Conservation (phyloP, 2,888 invertebrate genomes). For the Eupithecia subfuscata region DNA sequence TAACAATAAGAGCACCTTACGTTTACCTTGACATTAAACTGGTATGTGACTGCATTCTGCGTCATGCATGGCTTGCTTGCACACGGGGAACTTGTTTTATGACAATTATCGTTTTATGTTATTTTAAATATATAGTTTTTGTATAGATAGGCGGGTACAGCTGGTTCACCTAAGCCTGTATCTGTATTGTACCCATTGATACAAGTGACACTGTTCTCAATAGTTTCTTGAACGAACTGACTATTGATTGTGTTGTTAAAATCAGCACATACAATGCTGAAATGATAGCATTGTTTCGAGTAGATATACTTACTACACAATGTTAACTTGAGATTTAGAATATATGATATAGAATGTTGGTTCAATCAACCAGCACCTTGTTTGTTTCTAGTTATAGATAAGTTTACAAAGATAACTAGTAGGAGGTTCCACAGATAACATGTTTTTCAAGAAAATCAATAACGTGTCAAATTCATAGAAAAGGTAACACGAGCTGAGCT, state of each 20-base stretch:
- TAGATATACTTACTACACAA: not conserved
- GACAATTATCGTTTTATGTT: constrained; percentile 24
- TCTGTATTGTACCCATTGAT: not conserved
- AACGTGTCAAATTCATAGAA: constrained; percentile 4
- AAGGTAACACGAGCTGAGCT: constrained; percentile 13
- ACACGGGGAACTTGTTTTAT: constrained; percentile 37
- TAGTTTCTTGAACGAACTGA: not conserved
- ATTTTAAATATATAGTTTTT: not conserved
- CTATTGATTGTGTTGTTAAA: not conserved
- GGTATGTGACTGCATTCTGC: constrained; percentile 38
- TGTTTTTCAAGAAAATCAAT: constrained; percentile 9
- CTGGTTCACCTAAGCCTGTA: no score
- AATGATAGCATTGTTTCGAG: not conserved
- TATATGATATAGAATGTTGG: not conserved
- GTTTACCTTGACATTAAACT: constrained; percentile 45
- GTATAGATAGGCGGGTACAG: not conserved
- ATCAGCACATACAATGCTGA: not conserved
- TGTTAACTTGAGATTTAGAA: not conserved
- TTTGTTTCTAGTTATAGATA: not conserved
- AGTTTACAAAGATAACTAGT: not conserved
- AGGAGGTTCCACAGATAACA: no score
- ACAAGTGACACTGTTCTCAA: not conserved
- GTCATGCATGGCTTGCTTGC: constrained; percentile 27
- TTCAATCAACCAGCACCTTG: not conserved
- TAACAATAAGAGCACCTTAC: constrained; percentile 26